Base-by-base conservation (phyloP, 1,140 invertebrate genomes). In the Nephila pilipes region DNA sequence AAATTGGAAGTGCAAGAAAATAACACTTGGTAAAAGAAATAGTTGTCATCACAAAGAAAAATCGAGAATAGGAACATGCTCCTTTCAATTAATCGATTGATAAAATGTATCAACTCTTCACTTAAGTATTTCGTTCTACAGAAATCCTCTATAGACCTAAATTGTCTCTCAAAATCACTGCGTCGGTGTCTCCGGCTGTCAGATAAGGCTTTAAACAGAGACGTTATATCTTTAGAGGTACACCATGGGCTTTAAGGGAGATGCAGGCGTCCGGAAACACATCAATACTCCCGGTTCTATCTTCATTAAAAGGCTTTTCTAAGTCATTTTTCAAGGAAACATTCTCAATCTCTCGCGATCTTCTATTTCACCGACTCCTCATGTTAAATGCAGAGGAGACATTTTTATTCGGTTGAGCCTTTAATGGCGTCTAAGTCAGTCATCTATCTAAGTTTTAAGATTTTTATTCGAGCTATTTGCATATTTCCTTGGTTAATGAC, bases 231-330 rank as follows among this genome's bases (percentile, higher is more conserved):
- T 25, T 12, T 1, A 6, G 22, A 54, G 4, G 3, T 18, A 16
- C 46, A 22, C 46, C 22, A n/a, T 46, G 25, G 1, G 25, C 46
- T 83, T 83, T 25, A 25, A 83, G 46, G 54, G 55, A n/a, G 46
- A 55, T 55, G 22, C 46, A 57, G 29, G n/a, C 54, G 54, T 10
- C 54, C 81, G 46, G 81, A 83, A 83, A 83, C 81, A 55, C 6
- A 54, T 20, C 81, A 46, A 83, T 83, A 83, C 81, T 8, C 81
- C 4, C n/a, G 25, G 46, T 55, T 83, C 55, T 83, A 83, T 83
- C 81, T 57, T 57, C 81, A 83, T 83, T 83, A 83, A 83, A 83
- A 57, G 81, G 81, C 32, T 57, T 54, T 54, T 46, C 81, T 12
- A 6, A 29, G 20, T 83, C 80, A 8, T 83, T 83, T 83, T 38